Evolutionary conservation across 2,113 vertebrate genomes (phyloP).

Genomic region (Aspiorhynchus laticeps): DNA sequence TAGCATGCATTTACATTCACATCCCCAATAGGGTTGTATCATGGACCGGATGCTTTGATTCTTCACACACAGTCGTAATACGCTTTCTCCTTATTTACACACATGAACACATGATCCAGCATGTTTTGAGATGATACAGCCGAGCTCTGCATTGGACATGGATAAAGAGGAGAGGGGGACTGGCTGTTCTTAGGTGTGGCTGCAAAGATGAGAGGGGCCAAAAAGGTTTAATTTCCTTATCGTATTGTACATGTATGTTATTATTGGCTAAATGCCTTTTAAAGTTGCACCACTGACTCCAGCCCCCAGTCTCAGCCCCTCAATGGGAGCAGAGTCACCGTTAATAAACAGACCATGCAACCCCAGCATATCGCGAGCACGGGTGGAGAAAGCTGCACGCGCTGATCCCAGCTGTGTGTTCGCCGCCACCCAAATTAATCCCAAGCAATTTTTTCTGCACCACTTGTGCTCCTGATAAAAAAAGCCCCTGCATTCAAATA

Average conservation of each 20-base stretch:
- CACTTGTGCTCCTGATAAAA: constrained; percentile 76
- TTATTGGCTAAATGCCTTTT: constrained; percentile 73
- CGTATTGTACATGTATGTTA: constrained; percentile 72
- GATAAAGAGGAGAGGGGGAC: constrained; percentile 32
- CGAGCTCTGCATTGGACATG: constrained; percentile 28
- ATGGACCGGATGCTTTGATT: constrained; percentile 25
- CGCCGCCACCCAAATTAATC: constrained; percentile 75
- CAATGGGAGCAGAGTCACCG: constrained; percentile 61
- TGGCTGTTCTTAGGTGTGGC: constrained; percentile 38
- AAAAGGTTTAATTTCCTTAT: constrained; percentile 72
- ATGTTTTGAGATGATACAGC: constrained; percentile 55
- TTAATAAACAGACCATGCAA: constrained; percentile 68
- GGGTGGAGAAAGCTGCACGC: constrained; percentile 67
- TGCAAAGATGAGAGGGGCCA: constrained; percentile 48
- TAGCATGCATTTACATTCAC: constrained; percentile 36
- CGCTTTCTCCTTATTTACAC: constrained; percentile 48
- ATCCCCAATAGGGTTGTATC: constrained; percentile 44
- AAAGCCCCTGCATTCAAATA: constrained; percentile 73
- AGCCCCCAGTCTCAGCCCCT: constrained; percentile 52
- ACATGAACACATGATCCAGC: constrained; percentile 49
- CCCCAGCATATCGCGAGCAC: constrained; percentile 62
- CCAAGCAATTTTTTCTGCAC: constrained; percentile 75
- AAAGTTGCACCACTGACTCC: constrained; percentile 69
- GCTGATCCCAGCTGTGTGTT: constrained; percentile 73
- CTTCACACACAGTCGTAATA: constrained; percentile 30